These are phyloP conservation scores for Pseudorectes ferrugineus DNA, from an alignment of 2,113 vertebrate species.

Conservation along the genomic window DNA sequence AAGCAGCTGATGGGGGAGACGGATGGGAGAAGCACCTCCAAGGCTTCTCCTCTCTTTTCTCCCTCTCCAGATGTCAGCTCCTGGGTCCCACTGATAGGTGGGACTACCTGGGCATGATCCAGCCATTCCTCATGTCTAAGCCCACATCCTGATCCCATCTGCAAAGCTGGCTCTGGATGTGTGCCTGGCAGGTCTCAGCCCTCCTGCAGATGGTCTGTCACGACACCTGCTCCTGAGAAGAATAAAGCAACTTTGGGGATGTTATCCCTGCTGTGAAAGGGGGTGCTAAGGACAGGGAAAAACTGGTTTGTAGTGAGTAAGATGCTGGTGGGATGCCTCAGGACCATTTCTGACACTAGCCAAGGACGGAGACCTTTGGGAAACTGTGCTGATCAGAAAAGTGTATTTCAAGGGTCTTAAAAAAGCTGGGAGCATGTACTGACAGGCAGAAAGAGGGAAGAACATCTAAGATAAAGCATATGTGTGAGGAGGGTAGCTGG, in stretches of 20 bases:
- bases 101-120: background rate
- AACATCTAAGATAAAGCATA: background rate
- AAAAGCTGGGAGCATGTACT: background rate
- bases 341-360: background rate
- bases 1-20: background rate
- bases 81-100: background rate
- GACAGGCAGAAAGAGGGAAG: background rate
- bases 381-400: background rate
- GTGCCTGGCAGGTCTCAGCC: background rate
- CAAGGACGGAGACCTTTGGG: background rate
- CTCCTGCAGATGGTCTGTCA: background rate
- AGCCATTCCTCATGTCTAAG: background rate
- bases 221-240: background rate
- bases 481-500: background rate
- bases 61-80: background rate
- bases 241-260: background rate
- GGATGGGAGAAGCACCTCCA: background rate
- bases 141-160: background rate
- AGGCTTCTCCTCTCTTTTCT: background rate
- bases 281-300: background rate
- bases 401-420: background rate
- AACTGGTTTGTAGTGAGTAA: background rate
- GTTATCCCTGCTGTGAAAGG: background rate
- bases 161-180: background rate
- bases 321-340: background rate